These are phyloP conservation scores for Heteractis magnifica DNA, from an alignment of 92 coral and sea anemone genomes.

Conservation along the genomic window DNA sequence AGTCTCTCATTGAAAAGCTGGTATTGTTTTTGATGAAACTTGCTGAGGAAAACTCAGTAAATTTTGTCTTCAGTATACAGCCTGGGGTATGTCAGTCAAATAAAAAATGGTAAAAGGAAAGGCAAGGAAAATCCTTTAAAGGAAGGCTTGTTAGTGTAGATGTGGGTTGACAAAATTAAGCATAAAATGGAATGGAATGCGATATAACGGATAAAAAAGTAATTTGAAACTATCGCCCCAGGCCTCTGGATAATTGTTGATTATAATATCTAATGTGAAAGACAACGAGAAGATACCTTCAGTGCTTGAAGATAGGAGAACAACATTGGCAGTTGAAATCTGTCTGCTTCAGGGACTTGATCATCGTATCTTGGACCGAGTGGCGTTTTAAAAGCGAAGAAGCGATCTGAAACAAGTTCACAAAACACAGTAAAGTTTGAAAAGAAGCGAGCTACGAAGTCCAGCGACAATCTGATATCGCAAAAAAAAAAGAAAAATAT, in stretches of 20 bases:
- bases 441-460: not conserved
- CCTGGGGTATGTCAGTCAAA: too few species aligned
- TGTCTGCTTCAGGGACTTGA: slow-evolving; percentile 86
- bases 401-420: slow-evolving; percentile 58
- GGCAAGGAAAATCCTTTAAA: too few species aligned
- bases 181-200: not conserved
- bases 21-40: too few species aligned
- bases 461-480: not conserved
- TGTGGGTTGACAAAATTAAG: not conserved
- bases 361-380: slow-evolving; percentile 87
- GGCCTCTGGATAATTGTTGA: not conserved
- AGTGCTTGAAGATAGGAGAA: slow-evolving; percentile 67
- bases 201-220: not conserved
- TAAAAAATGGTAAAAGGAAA: too few species aligned
- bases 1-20: too few species aligned
- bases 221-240: not conserved
- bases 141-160: too few species aligned
- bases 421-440: not conserved
- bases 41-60: too few species aligned
- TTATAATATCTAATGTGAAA: not conserved
- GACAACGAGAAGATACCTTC: slow-evolving; percentile 46
- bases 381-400: slow-evolving; percentile 94
- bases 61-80: too few species aligned
- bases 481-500: not conserved
- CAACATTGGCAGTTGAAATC: slow-evolving; percentile 91